Base-by-base conservation (phyloP, 2,797 vertebrate genomes). In the Mormyrops attenuatus region DNA sequence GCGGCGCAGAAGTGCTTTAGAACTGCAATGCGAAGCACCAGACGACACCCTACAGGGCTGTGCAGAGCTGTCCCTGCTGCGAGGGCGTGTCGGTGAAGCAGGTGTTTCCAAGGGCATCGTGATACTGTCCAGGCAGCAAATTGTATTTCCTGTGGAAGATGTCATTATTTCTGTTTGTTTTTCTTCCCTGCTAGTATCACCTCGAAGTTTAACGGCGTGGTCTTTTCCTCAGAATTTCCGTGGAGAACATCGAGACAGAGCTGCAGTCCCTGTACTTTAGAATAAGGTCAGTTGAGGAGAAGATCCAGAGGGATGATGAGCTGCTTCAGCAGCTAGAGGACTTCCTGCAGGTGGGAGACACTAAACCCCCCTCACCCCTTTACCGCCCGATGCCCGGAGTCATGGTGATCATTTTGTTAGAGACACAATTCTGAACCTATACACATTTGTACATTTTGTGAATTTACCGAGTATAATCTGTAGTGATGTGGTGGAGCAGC, bases 171-270 rank as follows among this genome's bases (percentile, higher is more conserved):
- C 41, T 11, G 41, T 9, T 60, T 60, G 17, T 20, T 2, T 30
- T 11, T 22, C 6, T 17, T 9, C 38, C 17, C 38, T 49, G 47
- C 20, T 85, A 22, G 30, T 4, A 20, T 50, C 9, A 22, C 82
- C 3, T 22, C 49, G 5, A 52, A 49, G 47, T 30, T 50, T 22
- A 49, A 73, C 30, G 30, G 11, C 8, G 2, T 85, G 47, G 11
- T 85, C 73, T 49, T 5, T 15, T 66, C 57, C 20, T 87, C 90
- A 99, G 99, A 93, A 96, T 99, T 92, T 99, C 98, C 44, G 95
- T 97, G 94, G 98, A 99, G 92, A 98, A 95, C 94, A 95, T 97
- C 0, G 98, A 99, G 91, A 90, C 94, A 84, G 98, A 99, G 90
- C 97, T 98, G 84, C 96, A 96, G 57, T 98, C 97, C 0, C 94